Base-by-base conservation (phyloP, 2,888 invertebrate genomes). In the Rhynchonema sp. region DNA sequence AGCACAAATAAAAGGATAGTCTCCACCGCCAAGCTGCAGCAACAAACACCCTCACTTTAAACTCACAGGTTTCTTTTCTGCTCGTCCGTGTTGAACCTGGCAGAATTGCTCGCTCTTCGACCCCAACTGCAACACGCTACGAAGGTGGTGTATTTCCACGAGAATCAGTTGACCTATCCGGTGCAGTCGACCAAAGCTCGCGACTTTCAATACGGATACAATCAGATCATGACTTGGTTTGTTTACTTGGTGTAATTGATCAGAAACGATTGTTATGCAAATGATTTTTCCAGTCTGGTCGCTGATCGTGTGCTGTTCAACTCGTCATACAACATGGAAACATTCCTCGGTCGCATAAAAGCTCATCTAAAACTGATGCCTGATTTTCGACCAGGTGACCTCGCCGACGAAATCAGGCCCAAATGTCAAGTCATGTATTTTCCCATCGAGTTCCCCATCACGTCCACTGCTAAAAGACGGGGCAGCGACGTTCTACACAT, bases 61-160 rank as follows among this genome's bases (percentile, higher is more conserved):
- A 6, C 23, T 54, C 6, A 2, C 54, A 54, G 54, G 3, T 2
- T 28, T 54, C 67, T 85, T 30, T 82, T 85, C 68, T 78, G 81
- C 27, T 83, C 83, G 67, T 83, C 82, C 2, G 82, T 84, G 1
- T 71, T 84, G 22, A 84, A 82, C 69, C 73, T 85, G 64, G 79
- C 83, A 17, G 84, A 85, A 71, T 73, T 85, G 27, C 64, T 84
- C 38, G 83, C 83, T 0, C 73, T 85, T 2, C 74, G 84, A 52
- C 80, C 81, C 1, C 83, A 84, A 71, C 74, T 85, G 54, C 74
- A 72, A 1, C 65, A 65, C 1, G 73, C 80, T 38, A 20, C 22
- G 2, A 85, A 84, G 74, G 77, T 84, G 27, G 75, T 85, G 0
- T 85, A 84, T 68, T 85, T 85, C 67, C 85, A 85, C 71, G 85